Base-by-base conservation (phyloP, 1,140 invertebrate species). In the Ceratosolen fusciceps region DNA sequence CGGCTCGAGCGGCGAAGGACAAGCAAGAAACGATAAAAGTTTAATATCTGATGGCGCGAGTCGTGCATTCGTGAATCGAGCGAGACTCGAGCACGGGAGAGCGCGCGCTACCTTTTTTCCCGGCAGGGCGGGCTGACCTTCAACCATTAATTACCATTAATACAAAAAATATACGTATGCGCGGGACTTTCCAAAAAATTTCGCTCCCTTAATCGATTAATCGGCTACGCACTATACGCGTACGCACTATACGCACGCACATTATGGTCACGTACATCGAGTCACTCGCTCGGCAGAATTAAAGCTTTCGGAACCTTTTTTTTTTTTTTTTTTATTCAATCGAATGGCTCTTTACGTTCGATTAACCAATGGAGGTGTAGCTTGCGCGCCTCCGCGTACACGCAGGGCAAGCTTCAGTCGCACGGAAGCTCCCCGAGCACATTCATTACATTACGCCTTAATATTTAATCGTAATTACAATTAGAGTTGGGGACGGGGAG, bases 11-110 rank as follows among this genome's bases (percentile, higher is more conserved):
- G 47, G 47, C 67, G 67, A 70, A 70, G 67, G 39, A 49, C 67
- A 34, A n/a, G n/a, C n/a, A n/a, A n/a, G n/a, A n/a, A 70, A 21
- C 67, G 67, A 70, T 70, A 70, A 70, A 70, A 47, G 5, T n/a
- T 26, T 49, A 49, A 70, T 65, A 31, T 65, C 16, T 24, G 47
- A 47, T 70, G 39, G 39, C 67, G 12, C 43, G n/a, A n/a, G 67
- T 65, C 37, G 34, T 24, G 37, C 19, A 65, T 65, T 65, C 60
- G 37, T n/a, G n/a, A n/a, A n/a, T n/a, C n/a, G n/a, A n/a, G n/a
- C n/a, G n/a, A n/a, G n/a, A n/a, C n/a, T n/a, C n/a, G n/a, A n/a
- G n/a, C n/a, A n/a, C n/a, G n/a, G n/a, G n/a, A n/a, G n/a, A n/a
- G n/a, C n/a, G n/a, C n/a, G n/a, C n/a, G n/a, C n/a, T n/a, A n/a